Evolutionary conservation across 2,113 vertebrate species (phyloP).

Genomic region (Bos indicus): DNA sequence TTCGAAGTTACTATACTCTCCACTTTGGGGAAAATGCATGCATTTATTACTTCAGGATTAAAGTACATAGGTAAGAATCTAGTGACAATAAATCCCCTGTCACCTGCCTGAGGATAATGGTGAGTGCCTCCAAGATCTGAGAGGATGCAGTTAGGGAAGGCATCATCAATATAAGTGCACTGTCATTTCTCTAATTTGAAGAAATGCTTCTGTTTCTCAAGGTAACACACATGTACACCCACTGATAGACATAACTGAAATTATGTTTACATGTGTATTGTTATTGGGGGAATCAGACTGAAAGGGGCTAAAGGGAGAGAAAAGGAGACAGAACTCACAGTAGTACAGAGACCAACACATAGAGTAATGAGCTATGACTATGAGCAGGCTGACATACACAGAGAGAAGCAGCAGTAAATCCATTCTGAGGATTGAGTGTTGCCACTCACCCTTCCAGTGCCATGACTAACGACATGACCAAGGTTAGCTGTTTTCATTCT

Average conservation of each 20-base stretch:
- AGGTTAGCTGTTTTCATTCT: neutral
- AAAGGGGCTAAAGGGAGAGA: neutral
- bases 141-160: neutral
- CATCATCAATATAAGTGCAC: too few relatives aligned
- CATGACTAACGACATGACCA: neutral
- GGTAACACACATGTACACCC: neutral
- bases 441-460: fast-evolving
- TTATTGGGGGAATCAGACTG: neutral
- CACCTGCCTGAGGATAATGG: neutral
- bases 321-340: neutral
- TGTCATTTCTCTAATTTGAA: neutral
- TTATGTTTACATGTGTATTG: neutral
- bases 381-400: fast-evolving
- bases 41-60: neutral
- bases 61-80: neutral
- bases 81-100: neutral
- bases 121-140: neutral
- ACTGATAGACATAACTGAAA: neutral
- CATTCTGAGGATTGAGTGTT: too few relatives aligned
- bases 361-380: neutral
- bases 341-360: neutral
- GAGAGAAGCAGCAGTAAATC: neutral
- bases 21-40: neutral
- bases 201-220: neutral
- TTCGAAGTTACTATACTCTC: neutral